Evolutionary conservation across 2,888 invertebrate species (phyloP), one percentile per base, ranked within the genome.

Genomic region (Dicycla oo): DNA sequence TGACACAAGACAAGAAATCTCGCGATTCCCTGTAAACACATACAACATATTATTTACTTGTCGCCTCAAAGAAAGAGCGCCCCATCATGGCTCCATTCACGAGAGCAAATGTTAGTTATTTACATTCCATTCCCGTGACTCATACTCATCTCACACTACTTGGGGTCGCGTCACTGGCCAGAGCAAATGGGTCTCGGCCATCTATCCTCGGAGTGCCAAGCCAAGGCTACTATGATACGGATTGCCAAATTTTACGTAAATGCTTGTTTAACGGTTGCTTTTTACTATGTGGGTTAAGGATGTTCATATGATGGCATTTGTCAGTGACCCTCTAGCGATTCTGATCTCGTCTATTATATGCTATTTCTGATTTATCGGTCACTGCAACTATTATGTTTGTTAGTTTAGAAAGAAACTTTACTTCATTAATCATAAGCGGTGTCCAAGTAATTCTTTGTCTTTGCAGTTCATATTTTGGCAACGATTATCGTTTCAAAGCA

Each of bases 131-230:
- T 87, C 85, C 80, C 86, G 75, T 79, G 69, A 80, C 68, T 65
- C 76, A 71, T 69, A 70, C 73, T 57, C 75, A 70, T 79, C 69
- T 65, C 81, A 70, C 70, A 69, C 75, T 67, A 72, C 66, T 79
- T 51, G 47, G 67, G 69, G 61, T 69, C 74, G 84, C 86, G 87
- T 86, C 87, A 85, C 84, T 83, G 80, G 84, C 87, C 87, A 82
- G 80, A 86, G 86, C 83, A 92, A 92, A 91, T 93, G 91, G 90
- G 91, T 92, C 91, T 91, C 79, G 89, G 89, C 73, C 88, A 73
- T 73, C 76, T 82, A 84, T 88, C 85, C 86, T 85, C 82, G 66
- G 75, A 71, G 65, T 76, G 80, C 65, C 81, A 75, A 71, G 82
- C 83, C 88, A 88, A 86, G 87, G 88, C 80, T 85, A 78, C 71